phyloP scores from a whole-genome alignment of 2,888 invertebrate genomes.

The Ophioninae sp. region DNA sequence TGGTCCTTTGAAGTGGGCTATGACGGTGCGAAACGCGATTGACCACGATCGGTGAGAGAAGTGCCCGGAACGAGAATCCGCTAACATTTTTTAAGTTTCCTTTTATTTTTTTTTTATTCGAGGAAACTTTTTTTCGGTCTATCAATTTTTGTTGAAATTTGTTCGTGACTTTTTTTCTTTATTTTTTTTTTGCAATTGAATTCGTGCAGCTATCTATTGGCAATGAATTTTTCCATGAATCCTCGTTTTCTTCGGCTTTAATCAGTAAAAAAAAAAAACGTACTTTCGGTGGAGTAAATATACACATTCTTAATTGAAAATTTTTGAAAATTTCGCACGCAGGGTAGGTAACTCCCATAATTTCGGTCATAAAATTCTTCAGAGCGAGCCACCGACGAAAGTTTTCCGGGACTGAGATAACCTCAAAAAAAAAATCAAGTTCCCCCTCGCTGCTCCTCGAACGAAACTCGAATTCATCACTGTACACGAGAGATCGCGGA shows the following conservation, averaged over 20 bases:
- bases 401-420: neutral
- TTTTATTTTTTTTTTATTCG: neutral
- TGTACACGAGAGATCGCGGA: neutral
- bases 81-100: neutral
- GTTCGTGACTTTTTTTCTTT: neutral
- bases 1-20: slow-evolving; percentile 48
- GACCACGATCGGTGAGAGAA: neutral
- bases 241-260: neutral
- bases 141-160: neutral
- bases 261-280: too few species aligned
- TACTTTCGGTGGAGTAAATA: too few species aligned
- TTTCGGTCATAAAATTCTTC: neutral
- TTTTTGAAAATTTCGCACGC: too few species aligned
- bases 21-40: slow-evolving; percentile 12
- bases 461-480: neutral
- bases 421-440: neutral
- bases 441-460: neutral
- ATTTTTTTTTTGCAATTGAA: neutral
- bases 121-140: neutral
- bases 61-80: neutral
- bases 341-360: too few species aligned
- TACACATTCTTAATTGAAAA: too few species aligned
- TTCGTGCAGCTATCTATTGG: neutral
- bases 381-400: neutral
- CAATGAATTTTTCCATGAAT: neutral